A percentile compares a stretch with the other conserved stretches of the same genome.
Evolutionary conservation across 2,113 vertebrate genomes (phyloP).

Genomic region (Ailuropoda melanoleuca): DNA sequence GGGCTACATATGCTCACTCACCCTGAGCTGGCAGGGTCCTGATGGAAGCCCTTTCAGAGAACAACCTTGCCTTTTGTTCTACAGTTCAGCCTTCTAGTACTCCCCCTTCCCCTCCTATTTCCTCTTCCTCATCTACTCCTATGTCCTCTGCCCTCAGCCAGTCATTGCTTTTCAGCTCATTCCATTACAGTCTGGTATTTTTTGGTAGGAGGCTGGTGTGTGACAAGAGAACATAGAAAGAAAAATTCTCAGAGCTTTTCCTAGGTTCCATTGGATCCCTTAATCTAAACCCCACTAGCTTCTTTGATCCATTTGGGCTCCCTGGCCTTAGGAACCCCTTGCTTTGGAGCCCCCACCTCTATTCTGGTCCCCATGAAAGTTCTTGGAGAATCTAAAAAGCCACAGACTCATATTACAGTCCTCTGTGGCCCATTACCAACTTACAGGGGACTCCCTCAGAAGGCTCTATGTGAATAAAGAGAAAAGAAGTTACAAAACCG

Average conservation of each 20-base stretch:
- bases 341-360: neutral
- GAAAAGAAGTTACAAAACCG: neutral
- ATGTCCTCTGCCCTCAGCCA: neutral
- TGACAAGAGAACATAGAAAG: neutral
- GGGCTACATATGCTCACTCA: neutral
- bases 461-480: neutral
- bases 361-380: neutral
- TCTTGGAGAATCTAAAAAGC: neutral
- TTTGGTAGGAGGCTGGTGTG: neutral
- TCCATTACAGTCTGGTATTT: neutral
- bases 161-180: neutral
- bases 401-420: neutral
- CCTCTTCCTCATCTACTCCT: neutral
- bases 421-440: neutral
- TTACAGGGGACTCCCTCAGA: neutral
- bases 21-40: neutral
- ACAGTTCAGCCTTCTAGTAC: neutral
- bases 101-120: neutral
- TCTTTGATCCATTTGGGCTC: neutral
- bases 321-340: neutral
- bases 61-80: neutral
- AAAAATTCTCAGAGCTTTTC: neutral
- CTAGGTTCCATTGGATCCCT: neutral
- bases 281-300: neutral
- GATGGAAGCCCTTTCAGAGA: neutral